These are phyloP conservation scores for Urophycis tenuis DNA, from an alignment of 2,797 vertebrate species.

Conservation along the genomic window DNA sequence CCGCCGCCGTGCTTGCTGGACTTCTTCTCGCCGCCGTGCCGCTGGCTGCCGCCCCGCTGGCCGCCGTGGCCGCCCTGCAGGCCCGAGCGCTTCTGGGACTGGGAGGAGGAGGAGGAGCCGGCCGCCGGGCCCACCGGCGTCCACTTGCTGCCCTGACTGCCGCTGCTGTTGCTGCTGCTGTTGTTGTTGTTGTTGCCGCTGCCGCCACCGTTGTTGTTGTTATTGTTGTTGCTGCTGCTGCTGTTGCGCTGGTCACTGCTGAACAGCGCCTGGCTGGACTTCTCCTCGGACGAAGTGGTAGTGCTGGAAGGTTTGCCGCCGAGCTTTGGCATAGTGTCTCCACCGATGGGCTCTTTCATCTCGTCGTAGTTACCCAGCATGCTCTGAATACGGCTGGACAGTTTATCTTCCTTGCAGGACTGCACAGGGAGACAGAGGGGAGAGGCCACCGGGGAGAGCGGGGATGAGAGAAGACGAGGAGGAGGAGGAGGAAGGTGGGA, in stretches of 20 bases:
- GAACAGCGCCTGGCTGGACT: constrained; percentile 79
- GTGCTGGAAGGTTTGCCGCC: constrained; percentile 79
- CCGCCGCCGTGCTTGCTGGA: constrained; percentile 79
- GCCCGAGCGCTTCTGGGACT: constrained; percentile 85
- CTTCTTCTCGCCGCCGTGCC: constrained; percentile 87
- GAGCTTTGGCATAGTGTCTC: constrained; percentile 86
- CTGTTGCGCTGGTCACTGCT: constrained; percentile 78
- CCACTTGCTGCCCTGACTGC: constrained; percentile 94
- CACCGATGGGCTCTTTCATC: constrained; percentile 96
- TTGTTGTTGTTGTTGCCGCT: constrained; percentile 77
- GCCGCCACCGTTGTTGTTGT: constrained; percentile 66
- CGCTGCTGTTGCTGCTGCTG: constrained; percentile 64
- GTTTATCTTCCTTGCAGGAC: constrained; percentile 97
- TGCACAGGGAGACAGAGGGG: constrained; percentile 58
- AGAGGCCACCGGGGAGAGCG: constrained; percentile 16
- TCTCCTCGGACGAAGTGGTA: constrained; percentile 84
- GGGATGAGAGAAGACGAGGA: neutral
- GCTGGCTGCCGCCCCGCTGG: constrained; percentile 76
- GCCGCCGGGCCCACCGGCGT: constrained; percentile 90
- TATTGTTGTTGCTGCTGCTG: constrained; percentile 68
- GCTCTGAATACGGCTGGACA: constrained; percentile 98
- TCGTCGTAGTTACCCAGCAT: constrained; percentile 99
- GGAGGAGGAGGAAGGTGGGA: neutral
- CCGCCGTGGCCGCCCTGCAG: constrained; percentile 75
- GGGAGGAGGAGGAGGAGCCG: constrained; percentile 73